A percentile compares a stretch with the other conserved stretches of the same genome.
Evolutionary conservation across 2,113 vertebrate species (phyloP).

Genomic region (Nibea coibor): DNA sequence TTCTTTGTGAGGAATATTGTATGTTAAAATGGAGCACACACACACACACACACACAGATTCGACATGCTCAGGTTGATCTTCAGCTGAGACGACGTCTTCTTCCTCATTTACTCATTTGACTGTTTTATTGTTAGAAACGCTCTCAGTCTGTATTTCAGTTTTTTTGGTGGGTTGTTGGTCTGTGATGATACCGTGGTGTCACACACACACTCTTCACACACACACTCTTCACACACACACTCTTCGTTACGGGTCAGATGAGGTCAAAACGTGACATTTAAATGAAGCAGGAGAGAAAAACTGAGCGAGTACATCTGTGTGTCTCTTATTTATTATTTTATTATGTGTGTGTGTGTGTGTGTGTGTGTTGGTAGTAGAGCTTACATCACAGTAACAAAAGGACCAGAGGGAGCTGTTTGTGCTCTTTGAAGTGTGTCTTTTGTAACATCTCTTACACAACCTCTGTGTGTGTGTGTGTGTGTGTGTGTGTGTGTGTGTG

Average conservation of each 20-base stretch:
- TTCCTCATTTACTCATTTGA: not conserved
- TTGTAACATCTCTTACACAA: slow-evolving; percentile 50
- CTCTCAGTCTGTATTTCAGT: not conserved
- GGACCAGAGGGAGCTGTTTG: slow-evolving; percentile 16
- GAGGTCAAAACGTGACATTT: not conserved
- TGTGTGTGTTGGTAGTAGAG: slow-evolving; percentile 8
- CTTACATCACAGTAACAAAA: slow-evolving; percentile 47
- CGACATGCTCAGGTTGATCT: not conserved
- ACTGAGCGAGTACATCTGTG: not conserved
- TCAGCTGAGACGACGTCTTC: not conserved
- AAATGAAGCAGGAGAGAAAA: not conserved
- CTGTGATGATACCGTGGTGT: not conserved
- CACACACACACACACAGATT: no score
- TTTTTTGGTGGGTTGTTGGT: not conserved
- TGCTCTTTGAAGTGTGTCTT: slow-evolving; percentile 49
- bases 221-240: not conserved
- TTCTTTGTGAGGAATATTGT: not conserved
- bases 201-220: no score
- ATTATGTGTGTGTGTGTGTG: not conserved
- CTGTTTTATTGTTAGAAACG: not conserved
- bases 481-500: no score
- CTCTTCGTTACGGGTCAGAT: not conserved
- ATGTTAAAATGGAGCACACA: not conserved
- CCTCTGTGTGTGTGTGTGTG: slow-evolving; percentile 2
- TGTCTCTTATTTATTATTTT: no score